phyloP scores from a whole-genome alignment of 1,140 invertebrate genomes.

The Aphaenogaster floridana region DNA sequence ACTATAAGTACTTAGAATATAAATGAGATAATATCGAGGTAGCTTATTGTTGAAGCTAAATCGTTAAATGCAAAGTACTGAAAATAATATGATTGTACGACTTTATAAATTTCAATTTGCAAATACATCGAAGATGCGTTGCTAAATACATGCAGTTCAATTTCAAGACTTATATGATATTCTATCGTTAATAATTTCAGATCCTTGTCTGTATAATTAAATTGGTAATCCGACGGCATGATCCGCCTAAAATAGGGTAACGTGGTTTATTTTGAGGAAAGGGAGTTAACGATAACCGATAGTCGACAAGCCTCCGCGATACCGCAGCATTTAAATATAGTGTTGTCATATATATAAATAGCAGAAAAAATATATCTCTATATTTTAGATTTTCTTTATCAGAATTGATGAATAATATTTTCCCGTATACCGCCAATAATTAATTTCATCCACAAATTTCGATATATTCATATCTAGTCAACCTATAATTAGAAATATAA shows the following conservation, averaged over 20 bases:
- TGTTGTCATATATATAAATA: not conserved
- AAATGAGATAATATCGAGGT: not conserved
- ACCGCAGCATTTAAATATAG: not conserved
- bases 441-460: not conserved
- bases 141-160: not conserved
- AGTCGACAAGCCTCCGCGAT: not conserved
- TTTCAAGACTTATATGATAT: conserved; percentile 7
- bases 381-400: not conserved
- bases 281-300: conserved; percentile 13
- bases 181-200: not conserved
- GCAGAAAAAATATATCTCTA: not conserved
- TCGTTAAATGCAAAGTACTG: not conserved
- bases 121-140: not conserved
- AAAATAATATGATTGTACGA: not conserved
- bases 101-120: conserved; percentile 13
- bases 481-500: not conserved
- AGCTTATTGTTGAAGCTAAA: not conserved
- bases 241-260: conserved; percentile 20
- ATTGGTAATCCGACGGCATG: not conserved
- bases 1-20: too few species aligned
- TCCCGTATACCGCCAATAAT: not conserved
- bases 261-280: conserved; percentile 20
- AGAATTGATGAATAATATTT: not conserved
- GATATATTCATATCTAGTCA: not conserved
- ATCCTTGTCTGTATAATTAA: conserved; percentile 16